phyloP scores from a whole-genome alignment of 2,113 vertebrate genomes.

The cat (Felis catus) region DNA sequence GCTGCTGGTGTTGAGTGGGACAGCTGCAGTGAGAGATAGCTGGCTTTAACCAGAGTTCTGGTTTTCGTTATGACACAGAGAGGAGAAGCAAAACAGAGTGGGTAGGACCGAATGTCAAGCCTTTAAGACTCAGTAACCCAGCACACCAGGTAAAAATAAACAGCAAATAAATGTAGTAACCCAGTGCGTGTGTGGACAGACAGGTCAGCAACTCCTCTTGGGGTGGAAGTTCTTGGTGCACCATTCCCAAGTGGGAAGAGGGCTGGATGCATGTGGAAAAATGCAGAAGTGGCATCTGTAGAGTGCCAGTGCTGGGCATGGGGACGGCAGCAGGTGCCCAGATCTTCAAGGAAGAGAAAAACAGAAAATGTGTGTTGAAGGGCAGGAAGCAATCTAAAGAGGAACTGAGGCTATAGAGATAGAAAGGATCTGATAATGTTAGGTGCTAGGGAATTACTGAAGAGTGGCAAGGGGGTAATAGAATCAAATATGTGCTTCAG shows the following conservation, averaged over 20 bases:
- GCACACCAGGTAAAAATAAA: background rate
- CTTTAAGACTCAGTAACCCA: background rate
- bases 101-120: background rate
- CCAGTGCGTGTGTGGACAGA: background rate
- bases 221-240: background rate
- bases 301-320: background rate
- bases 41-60: background rate
- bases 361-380: fast-evolving
- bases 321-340: background rate
- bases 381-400: background rate
- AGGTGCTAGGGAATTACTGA: background rate
- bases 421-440: background rate
- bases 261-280: background rate
- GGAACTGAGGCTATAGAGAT: background rate
- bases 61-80: background rate
- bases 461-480: background rate
- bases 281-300: background rate
- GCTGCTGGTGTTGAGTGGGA: background rate
- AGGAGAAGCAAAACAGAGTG: background rate
- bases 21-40: background rate
- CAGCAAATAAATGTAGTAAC: background rate
- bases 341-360: background rate
- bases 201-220: background rate
- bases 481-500: background rate
- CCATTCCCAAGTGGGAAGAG: background rate